Conservation (phyloP, 2,888 invertebrate genomes). For the Stenotaenia linearis region DNA sequence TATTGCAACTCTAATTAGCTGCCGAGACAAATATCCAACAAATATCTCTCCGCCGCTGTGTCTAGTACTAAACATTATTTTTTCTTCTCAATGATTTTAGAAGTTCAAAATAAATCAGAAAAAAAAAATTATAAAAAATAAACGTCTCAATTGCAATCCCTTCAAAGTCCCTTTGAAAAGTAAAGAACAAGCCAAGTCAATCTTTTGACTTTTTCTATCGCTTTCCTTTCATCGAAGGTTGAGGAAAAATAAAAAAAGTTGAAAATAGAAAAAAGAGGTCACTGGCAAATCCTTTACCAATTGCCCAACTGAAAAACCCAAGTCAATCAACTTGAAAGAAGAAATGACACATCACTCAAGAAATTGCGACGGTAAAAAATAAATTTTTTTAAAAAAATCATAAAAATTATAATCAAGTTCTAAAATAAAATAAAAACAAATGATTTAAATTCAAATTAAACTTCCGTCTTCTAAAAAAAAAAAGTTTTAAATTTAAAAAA, state of each 20-base stretch:
- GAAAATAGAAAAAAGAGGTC: background rate
- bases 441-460: background rate
- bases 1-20: slow-evolving; percentile 9
- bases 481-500: no score
- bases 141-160: background rate
- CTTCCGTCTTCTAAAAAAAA: no score
- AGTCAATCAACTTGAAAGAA: background rate
- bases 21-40: background rate
- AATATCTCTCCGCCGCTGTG: background rate
- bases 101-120: background rate
- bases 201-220: slow-evolving; percentile 9
- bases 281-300: slow-evolving; percentile 9
- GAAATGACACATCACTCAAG: slow-evolving; percentile 4
- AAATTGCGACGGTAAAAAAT: background rate
- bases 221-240: background rate
- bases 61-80: background rate
- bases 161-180: background rate
- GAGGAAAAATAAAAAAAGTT: background rate
- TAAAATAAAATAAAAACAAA: background rate
- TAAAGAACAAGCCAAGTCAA: background rate
- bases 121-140: background rate
- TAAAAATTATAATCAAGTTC: background rate
- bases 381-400: background rate
- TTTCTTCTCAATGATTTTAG: background rate
- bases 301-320: background rate